phyloP scores from a whole-genome alignment of 2,113 vertebrate species.

The Oplegnathus fasciatus region DNA sequence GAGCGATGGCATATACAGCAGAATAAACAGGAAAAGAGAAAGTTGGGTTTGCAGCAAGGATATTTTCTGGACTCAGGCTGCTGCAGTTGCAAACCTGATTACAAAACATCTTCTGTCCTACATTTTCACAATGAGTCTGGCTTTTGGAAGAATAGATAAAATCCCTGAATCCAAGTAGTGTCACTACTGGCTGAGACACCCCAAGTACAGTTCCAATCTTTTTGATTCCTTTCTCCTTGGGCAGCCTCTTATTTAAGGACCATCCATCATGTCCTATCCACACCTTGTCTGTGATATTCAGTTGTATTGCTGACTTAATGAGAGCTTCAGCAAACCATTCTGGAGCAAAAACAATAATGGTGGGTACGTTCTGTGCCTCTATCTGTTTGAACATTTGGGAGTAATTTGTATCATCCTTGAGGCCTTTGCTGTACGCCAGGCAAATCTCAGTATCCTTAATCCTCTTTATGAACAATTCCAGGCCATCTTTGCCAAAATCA shows the following conservation, averaged over 20 bases:
- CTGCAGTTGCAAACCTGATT: slow-evolving; percentile 81
- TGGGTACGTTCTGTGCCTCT: slow-evolving; percentile 49
- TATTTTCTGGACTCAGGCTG: fast-evolving
- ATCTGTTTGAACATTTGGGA: slow-evolving; percentile 72
- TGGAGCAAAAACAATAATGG: slow-evolving; percentile 78
- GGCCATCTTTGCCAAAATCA: slow-evolving; percentile 75
- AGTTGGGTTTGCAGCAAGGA: slow-evolving; percentile 19
- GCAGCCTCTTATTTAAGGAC: slow-evolving; percentile 76
- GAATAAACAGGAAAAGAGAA: slow-evolving; percentile 83
- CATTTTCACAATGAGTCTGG: background rate
- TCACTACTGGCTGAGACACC: slow-evolving; percentile 65
- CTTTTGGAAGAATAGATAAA: slow-evolving; percentile 62
- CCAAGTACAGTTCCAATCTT: slow-evolving; percentile 85
- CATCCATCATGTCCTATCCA: slow-evolving; percentile 89
- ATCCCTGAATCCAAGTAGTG: slow-evolving; percentile 76
- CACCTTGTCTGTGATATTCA: slow-evolving; percentile 84
- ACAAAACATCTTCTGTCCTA: slow-evolving; percentile 1
- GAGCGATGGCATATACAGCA: slow-evolving; percentile 85
- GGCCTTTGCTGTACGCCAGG: slow-evolving; percentile 80
- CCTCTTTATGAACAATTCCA: slow-evolving; percentile 70
- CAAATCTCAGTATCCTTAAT: slow-evolving; percentile 74
- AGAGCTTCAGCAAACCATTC: slow-evolving; percentile 43
- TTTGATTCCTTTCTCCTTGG: slow-evolving; percentile 74
- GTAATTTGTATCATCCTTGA: slow-evolving; percentile 8
- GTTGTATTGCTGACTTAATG: slow-evolving; percentile 80